Evolutionary conservation across 1,140 invertebrate genomes (phyloP).

Genomic region (Cyrtorhinus lividipennis): DNA sequence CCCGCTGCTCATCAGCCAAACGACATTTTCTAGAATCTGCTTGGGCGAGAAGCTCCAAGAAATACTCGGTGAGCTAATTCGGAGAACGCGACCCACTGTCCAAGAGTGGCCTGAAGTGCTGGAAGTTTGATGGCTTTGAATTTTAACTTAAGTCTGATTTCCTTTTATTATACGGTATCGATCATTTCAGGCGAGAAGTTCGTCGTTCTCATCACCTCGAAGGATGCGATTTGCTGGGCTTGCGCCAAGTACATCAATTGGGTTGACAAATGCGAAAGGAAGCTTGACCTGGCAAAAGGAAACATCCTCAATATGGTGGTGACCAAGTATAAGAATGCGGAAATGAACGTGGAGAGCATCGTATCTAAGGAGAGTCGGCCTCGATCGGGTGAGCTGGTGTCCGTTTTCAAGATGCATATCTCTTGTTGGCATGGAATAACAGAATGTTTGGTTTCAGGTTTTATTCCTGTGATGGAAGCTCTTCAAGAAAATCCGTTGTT

Average conservation of each 20-base stretch:
- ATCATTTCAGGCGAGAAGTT: constrained; percentile 14
- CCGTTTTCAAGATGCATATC: no score
- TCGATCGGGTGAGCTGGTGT: no score
- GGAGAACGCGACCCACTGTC: no score
- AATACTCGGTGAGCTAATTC: constrained; percentile 13
- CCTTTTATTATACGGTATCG: no score
- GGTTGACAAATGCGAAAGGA: constrained; percentile 17
- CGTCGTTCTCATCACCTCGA: constrained; percentile 8
- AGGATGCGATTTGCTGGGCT: constrained; percentile 18
- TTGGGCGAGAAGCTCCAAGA: constrained; percentile 19
- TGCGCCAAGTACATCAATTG: constrained; percentile 20
- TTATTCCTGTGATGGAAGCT: no score
- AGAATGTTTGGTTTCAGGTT: no score
- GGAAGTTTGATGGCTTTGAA: no score
- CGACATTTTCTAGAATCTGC: constrained; percentile 16
- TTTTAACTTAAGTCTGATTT: no score
- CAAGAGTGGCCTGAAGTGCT: no score
- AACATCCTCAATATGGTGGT: constrained; percentile 12
- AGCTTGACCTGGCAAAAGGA: constrained; percentile 18
- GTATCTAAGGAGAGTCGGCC: background rate
- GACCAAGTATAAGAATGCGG: constrained; percentile 17
- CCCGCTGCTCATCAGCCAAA: constrained; percentile 12
- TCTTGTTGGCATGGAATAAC: no score
- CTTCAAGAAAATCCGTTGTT: no score
- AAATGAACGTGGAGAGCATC: constrained; percentile 1